Evolutionary conservation across 2,888 invertebrate species (phyloP).

Genomic region (Sthenelais limicola): DNA sequence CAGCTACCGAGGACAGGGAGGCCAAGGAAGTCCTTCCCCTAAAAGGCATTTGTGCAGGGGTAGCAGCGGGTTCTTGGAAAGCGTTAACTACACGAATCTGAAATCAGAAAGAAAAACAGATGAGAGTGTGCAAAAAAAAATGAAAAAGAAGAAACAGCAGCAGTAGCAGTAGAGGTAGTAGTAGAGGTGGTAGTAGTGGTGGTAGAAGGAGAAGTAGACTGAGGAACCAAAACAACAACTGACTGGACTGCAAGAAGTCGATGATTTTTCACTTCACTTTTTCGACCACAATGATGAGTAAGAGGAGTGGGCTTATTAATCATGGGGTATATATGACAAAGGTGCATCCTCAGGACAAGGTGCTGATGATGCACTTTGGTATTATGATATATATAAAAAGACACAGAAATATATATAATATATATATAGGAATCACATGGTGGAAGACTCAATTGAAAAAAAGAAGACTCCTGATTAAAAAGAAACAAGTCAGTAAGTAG

Average conservation of each 20-base stretch:
- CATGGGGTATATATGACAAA: no score
- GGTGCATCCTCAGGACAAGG: no score
- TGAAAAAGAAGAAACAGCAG: no score
- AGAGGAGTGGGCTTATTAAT: no score
- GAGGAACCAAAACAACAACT: no score
- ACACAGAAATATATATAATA: slow-evolving; percentile 11
- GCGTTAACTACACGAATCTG: slow-evolving; percentile 99
- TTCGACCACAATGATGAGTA: no score
- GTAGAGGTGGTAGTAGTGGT: no score
- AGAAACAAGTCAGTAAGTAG: slow-evolving; percentile 21
- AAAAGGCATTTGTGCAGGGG: slow-evolving; percentile 48
- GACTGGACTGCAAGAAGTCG: no score
- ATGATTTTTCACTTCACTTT: no score
- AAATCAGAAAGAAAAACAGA: slow-evolving; percentile 61
- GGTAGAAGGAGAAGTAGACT: no score
- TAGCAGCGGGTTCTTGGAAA: slow-evolving; percentile 78
- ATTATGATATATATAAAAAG: slow-evolving; percentile 7
- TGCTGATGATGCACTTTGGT: no score
- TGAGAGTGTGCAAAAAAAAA: slow-evolving; percentile 34
- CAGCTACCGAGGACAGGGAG: slow-evolving; percentile 48
- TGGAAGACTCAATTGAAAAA: slow-evolving; percentile 8
- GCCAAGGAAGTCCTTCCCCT: slow-evolving; percentile 50
- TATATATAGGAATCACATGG: slow-evolving; percentile 22
- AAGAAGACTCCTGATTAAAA: slow-evolving; percentile 1
- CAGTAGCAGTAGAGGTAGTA: no score